Conservation (phyloP, 2,888 invertebrate genomes). For the Eristalinus sepulchralis region DNA sequence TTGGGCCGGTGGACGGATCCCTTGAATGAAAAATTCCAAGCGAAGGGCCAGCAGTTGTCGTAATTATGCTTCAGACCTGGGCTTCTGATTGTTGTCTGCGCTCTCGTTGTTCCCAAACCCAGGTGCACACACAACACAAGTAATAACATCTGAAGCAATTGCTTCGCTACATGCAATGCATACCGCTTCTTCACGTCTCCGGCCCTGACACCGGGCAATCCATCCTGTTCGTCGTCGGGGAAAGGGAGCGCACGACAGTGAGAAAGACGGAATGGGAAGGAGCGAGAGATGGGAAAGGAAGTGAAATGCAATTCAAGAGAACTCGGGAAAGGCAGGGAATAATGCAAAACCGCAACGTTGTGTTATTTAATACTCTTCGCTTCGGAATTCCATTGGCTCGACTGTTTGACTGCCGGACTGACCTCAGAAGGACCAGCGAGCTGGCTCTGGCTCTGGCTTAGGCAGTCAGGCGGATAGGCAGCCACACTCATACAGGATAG, state of each 20-base stretch:
- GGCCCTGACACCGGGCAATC: slow-evolving; percentile 50
- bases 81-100: slow-evolving; percentile 63
- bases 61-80: slow-evolving; percentile 64
- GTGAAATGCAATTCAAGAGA: slow-evolving; percentile 53
- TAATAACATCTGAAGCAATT: slow-evolving; percentile 69
- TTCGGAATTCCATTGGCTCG: slow-evolving; percentile 46
- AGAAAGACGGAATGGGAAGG: neutral
- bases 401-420: slow-evolving; percentile 30
- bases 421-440: slow-evolving; percentile 58
- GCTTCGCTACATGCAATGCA: slow-evolving; percentile 66
- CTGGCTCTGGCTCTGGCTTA: neutral
- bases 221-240: slow-evolving; percentile 1
- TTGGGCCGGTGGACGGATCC: slow-evolving; percentile 52
- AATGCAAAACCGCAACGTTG: slow-evolving; percentile 65
- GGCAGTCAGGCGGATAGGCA: neutral
- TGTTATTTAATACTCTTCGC: slow-evolving; percentile 68
- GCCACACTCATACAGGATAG: slow-evolving; percentile 2
- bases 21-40: slow-evolving; percentile 68
- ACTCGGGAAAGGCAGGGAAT: slow-evolving; percentile 24
- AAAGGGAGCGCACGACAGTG: neutral
- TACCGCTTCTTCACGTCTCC: slow-evolving; percentile 33
- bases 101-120: slow-evolving; percentile 45
- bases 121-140: slow-evolving; percentile 63
- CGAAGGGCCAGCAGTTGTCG: slow-evolving; percentile 64
- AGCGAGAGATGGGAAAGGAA: slow-evolving; percentile 54